Evolutionary conservation across 2,797 vertebrate species (phyloP).

Genomic region (Epinephelus coioides): DNA sequence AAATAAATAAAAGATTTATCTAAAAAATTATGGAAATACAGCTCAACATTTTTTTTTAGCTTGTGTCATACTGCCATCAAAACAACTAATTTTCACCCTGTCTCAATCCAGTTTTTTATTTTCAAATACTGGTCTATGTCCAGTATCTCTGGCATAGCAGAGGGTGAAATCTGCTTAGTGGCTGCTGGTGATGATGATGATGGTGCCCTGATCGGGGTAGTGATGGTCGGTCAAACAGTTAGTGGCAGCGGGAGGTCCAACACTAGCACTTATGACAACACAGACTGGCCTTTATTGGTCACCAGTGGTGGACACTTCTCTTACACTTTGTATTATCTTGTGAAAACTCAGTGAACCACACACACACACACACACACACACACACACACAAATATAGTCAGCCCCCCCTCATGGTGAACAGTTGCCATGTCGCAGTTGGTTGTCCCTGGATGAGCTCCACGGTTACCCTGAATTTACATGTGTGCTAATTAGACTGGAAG

Average conservation of each 20-base stretch:
- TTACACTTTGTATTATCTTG: conserved; percentile 51
- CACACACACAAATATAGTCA: neutral
- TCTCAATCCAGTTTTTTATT: conserved; percentile 53
- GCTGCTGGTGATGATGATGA: conserved; percentile 50
- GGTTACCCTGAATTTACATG: conserved; percentile 91
- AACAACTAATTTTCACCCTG: neutral
- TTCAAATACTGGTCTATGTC: conserved; percentile 35
- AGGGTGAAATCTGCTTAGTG: conserved; percentile 88
- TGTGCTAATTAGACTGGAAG: conserved; percentile 99
- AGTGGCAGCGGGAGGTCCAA: conserved; percentile 30
- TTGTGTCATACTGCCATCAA: neutral
- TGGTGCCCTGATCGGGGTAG: conserved; percentile 21
- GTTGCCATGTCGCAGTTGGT: conserved; percentile 72
- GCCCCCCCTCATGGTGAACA: conserved; percentile 34
- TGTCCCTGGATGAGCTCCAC: conserved; percentile 80
- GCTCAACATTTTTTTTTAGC: neutral
- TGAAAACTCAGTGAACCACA: conserved; percentile 39
- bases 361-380: conserved; percentile 21
- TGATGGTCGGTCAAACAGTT: conserved; percentile 28
- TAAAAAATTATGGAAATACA: neutral
- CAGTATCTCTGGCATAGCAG: conserved; percentile 73
- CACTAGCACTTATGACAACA: conserved; percentile 21
- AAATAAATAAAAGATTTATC: neutral
- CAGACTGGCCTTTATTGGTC: conserved; percentile 50
- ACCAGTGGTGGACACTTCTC: conserved; percentile 53